A percentile compares a stretch with the other conserved stretches of the same genome.
Conservation (phyloP, 1,140 invertebrate species). For the Drosophila littoralis region DNA sequence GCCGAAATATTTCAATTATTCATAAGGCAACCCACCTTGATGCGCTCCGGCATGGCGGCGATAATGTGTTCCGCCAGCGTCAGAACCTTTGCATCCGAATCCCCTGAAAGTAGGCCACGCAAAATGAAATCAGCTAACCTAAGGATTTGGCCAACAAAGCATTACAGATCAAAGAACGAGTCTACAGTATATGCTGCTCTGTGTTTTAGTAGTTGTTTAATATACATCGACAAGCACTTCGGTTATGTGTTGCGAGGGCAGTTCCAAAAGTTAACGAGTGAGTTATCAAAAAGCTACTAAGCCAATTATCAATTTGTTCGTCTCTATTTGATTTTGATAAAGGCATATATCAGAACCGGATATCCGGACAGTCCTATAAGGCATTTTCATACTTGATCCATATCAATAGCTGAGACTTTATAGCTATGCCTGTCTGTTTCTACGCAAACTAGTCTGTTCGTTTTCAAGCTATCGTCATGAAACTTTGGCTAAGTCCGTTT, state of each 20-base stretch:
- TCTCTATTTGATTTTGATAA: not conserved
- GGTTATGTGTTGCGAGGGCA: slow-evolving; percentile 27
- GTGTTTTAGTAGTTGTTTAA: slow-evolving; percentile 42
- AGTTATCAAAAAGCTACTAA: not conserved
- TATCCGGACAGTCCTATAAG: too few relatives aligned
- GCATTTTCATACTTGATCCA: too few relatives aligned
- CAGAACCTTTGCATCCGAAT: slow-evolving; percentile 95
- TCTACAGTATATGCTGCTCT: slow-evolving; percentile 37
- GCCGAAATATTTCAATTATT: too few relatives aligned
- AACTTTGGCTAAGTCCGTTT: too few relatives aligned
- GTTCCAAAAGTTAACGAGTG: slow-evolving; percentile 15
- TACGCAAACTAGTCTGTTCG: too few relatives aligned
- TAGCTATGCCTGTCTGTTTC: too few relatives aligned
- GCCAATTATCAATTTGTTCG: too few relatives aligned
- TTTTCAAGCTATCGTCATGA: too few relatives aligned
- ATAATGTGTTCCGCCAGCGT: slow-evolving; percentile 99
- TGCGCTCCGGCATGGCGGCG: slow-evolving; percentile 97
- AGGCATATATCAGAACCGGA: too few relatives aligned
- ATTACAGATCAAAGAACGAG: slow-evolving; percentile 52
- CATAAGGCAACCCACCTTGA: slow-evolving; percentile 88
- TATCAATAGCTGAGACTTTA: too few relatives aligned
- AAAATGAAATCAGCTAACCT: slow-evolving; percentile 16
- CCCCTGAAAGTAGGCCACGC: slow-evolving; percentile 89
- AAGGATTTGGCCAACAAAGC: not conserved
- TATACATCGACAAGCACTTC: slow-evolving; percentile 70